phyloP scores from a whole-genome alignment of 2,113 vertebrate genomes.

The Dermatemys mawii region DNA sequence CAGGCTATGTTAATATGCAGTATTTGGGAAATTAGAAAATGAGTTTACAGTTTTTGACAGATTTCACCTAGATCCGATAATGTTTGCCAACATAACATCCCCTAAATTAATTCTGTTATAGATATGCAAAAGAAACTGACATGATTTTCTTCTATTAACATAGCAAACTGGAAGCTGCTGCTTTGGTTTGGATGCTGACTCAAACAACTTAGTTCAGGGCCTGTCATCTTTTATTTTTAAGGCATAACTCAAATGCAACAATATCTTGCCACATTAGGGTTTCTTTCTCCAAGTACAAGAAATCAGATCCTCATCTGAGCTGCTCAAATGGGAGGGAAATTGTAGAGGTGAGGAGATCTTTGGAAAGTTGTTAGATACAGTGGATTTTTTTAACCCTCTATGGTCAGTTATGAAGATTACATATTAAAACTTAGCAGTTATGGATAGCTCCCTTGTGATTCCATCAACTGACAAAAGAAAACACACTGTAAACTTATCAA shows the following conservation, averaged over 20 bases:
- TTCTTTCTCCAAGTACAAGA: background rate
- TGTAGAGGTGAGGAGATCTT: background rate
- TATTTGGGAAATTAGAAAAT: background rate
- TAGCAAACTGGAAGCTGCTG: constrained; percentile 1
- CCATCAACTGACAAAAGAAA: background rate
- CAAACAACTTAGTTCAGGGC: background rate
- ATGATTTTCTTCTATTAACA: background rate
- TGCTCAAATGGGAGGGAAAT: background rate
- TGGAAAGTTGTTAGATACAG: background rate
- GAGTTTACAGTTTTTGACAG: background rate
- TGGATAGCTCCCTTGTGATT: background rate
- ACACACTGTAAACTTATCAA: background rate
- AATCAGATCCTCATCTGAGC: background rate
- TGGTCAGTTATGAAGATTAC: background rate
- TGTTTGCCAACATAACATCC: background rate
- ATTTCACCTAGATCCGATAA: background rate
- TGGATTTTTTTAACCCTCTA: background rate
- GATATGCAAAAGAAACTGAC: background rate
- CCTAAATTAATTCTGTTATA: background rate
- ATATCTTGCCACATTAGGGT: background rate
- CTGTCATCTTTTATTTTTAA: constrained; percentile 36
- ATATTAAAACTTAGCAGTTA: background rate
- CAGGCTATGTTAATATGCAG: background rate
- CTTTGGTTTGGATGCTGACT: background rate
- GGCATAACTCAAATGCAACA: background rate